Conservation (phyloP, 2,888 invertebrate species). For the Caenorhabditis sp. region DNA sequence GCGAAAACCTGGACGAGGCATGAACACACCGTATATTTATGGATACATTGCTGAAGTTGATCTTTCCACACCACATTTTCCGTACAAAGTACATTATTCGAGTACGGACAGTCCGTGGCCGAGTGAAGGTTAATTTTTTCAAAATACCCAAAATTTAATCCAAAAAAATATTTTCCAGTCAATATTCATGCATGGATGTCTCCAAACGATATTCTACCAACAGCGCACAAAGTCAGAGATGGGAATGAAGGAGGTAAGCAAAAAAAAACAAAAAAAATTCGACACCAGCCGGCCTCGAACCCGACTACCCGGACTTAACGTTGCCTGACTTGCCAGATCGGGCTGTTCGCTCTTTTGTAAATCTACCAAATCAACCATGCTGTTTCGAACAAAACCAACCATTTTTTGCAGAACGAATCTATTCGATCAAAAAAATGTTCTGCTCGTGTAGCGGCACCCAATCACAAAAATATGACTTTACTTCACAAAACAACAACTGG, state of each 20-base stretch:
- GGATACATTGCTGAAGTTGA: constrained; percentile 35
- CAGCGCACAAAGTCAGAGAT: constrained; percentile 29
- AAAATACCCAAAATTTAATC: too few species aligned
- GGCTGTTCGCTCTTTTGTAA: too few species aligned
- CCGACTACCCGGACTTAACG: too few species aligned
- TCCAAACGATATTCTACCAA: constrained; percentile 42
- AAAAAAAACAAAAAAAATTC: too few species aligned
- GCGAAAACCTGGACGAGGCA: constrained; percentile 34
- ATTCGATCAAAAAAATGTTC: constrained; percentile 12
- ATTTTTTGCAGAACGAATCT: constrained; percentile 13
- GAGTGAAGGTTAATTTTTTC: constrained; percentile 32
- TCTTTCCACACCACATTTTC: constrained; percentile 20
- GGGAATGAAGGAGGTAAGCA: constrained; percentile 17
- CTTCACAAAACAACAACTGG: constrained; percentile 11
- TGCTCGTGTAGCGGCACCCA: constrained; percentile 26
- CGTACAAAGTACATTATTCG: constrained; percentile 46
- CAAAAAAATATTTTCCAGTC: constrained; percentile 8
- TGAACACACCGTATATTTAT: constrained; percentile 27
- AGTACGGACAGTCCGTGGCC: constrained; percentile 38
- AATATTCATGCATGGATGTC: constrained; percentile 38
- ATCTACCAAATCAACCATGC: too few species aligned
- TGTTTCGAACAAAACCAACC: too few species aligned
- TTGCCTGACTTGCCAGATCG: too few species aligned
- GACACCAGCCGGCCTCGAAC: too few species aligned
- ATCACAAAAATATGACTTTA: constrained; percentile 11